Base-by-base conservation (phyloP, 2,797 vertebrate genomes). In the Acipenser transmontanus region DNA sequence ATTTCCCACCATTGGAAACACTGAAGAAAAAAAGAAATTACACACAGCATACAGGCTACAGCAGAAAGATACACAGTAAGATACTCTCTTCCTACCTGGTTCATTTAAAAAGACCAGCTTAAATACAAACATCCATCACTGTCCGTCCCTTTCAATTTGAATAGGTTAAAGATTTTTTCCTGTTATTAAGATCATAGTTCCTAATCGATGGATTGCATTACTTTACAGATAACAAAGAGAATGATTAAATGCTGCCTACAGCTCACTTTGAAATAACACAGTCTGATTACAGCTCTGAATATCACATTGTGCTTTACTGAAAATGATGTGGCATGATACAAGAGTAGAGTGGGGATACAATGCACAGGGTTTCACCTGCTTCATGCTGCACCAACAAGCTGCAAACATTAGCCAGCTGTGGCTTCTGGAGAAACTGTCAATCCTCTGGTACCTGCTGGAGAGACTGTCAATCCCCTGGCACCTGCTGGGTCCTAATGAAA, bases 311-410 rank as follows among this genome's bases (percentile, higher is more conserved):
- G 64, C 61, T 67, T 72, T 67, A 69, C 68, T 69, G 73, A 77
- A 75, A 72, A 70, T 4, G 66, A 3, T 0, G 34, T 66, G 70
- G 61, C 68, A 72, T 63, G 72, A 70, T 65, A 70, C 63, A 66
- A 66, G 65, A 60, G 54, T 49, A 62, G 51, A 7, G 6, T 49
- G 69, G 47, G 12, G 14, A 61, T 17, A 59, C 8, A 51, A 34
- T 10, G 17, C 12, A 56, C 50, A 20, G 50, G 78, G 74, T 80
- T 80, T 77, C 79, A 78, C 78, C 81, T 78, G 79, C 66, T 48
- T 62, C 74, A 77, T 78, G 78, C 50, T 76, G 67, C 61, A 74
- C 73, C 76, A 77, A 78, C 70, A 72, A 73, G 64, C 65, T 68
- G 63, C 64, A 70, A 81, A 83, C n/a, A 82, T 76, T 80, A 74